Base-by-base conservation (phyloP, 1,140 invertebrate genomes). In the Ceratina japonica region DNA sequence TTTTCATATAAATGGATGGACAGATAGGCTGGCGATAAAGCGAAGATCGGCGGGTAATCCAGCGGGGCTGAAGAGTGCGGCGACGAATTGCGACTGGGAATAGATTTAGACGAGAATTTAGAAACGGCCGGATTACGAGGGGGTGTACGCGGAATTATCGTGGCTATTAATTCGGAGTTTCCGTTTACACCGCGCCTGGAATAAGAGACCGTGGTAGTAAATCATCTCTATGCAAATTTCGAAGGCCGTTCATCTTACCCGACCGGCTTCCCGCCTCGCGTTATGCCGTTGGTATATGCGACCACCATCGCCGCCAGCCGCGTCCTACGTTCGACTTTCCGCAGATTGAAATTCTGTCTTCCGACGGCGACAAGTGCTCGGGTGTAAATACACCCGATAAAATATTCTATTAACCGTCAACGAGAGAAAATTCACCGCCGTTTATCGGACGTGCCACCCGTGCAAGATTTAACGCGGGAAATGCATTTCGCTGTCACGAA, bases 141-240 rank as follows among this genome's bases (percentile, higher is more conserved):
- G 4, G 27, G 27, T 31, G 27, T 31, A 31, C 5, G 37, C 37
- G 37, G 37, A 44, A 61, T 68, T 68, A 76, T 68, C 58, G 58
- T 22, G 54, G 74, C 74, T 58, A 76, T 68, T 76, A 69, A 76
- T 76, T 10, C 64, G 37, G 7, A 49, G 64, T 69, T 76, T 61
- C 74, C 54, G 54, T 75, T 51, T 69, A 68, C 20, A 52, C 15
- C 13, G 56, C 37, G 8, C 3, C 15, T 44, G 22, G 56, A 54
- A 37, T 58, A 51, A 61, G 18, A 61, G 64, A 10, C 22, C 0
- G 54, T 44, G 37, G 61, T 8, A 8, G 18, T 52, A 69, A 76
- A 76, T 76, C 64, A 76, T 76, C 56, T 76, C 18, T 61, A 76
- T 76, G 74, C 56, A 76, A 76, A 76, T 76, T 61, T 16, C 64